A percentile compares a stretch with the other conserved stretches of the same genome.
phyloP scores from a whole-genome alignment of 2,888 invertebrate species.

The Parnassius mnemosyne region DNA sequence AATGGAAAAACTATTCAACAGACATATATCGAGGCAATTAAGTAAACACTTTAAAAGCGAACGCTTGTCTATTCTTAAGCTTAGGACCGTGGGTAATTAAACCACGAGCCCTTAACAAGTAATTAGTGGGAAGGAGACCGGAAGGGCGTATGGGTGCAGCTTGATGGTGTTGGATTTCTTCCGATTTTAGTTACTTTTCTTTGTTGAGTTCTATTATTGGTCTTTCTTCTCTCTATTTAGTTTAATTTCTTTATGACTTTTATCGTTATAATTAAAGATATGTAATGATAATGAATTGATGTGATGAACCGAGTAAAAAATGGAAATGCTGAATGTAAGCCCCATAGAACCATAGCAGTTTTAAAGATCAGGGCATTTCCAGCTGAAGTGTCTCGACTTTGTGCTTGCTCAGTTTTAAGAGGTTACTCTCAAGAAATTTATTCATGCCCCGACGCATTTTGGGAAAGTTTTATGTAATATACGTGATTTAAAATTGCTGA shows the following conservation, averaged over 20 bases:
- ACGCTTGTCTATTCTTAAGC: constrained; percentile 36
- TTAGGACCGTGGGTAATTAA: constrained; percentile 45
- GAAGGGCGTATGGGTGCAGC: constrained; percentile 64
- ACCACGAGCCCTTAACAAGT: constrained; percentile 50
- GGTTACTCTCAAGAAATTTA: no score
- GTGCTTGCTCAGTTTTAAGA: no score
- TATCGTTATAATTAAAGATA: no score
- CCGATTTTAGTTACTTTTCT: constrained; percentile 33
- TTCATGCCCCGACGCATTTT: no score
- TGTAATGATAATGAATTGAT: no score
- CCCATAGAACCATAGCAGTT: no score
- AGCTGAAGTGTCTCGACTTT: no score
- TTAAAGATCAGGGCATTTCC: no score
- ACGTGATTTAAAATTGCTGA: no score
- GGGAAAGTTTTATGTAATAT: no score
- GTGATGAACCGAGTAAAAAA: no score
- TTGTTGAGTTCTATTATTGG: constrained; percentile 1
- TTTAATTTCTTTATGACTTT: not conserved
- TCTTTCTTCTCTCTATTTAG: not conserved
- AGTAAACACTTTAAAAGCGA: constrained; percentile 34
- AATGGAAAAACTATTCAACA: not conserved
- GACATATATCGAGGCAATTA: constrained; percentile 18
- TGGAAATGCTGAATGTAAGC: no score
- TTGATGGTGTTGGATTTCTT: constrained; percentile 58
- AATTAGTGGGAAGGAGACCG: constrained; percentile 64